Percentiles rank a stretch among this genome's conserved stretches.
phyloP scores from a whole-genome alignment of 2,888 invertebrate species.

The Andrena dorsata region DNA sequence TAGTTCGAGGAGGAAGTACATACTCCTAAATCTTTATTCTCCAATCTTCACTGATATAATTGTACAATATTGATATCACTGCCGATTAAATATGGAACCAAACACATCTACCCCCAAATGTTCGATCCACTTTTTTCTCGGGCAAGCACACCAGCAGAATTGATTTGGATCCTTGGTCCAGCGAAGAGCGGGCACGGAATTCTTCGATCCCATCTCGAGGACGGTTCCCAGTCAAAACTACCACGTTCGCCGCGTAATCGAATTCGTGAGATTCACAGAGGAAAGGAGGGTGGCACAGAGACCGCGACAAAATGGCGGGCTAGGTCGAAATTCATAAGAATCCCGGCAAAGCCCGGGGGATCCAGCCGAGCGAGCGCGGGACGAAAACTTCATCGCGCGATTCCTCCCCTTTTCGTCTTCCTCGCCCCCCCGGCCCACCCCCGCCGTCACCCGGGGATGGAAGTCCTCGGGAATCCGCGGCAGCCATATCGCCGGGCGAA shows the following conservation, averaged over 20 bases:
- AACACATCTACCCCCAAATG: too few relatives aligned
- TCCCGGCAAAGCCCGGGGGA: constrained; percentile 54
- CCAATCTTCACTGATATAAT: too few relatives aligned
- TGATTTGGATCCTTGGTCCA: too few relatives aligned
- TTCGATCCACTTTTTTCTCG: too few relatives aligned
- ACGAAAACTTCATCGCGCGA: constrained; percentile 60
- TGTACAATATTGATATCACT: too few relatives aligned
- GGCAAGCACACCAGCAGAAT: too few relatives aligned
- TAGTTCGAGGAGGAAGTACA: background rate
- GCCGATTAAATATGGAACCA: too few relatives aligned
- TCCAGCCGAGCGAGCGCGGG: constrained; percentile 27
- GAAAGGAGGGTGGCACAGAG: constrained; percentile 13
- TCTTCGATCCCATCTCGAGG: too few relatives aligned
- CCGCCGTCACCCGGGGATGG: constrained; percentile 42
- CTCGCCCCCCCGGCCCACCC: background rate
- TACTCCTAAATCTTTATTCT: too few relatives aligned
- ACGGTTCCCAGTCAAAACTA: background rate
- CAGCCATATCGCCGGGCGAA: constrained; percentile 73
- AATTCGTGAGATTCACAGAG: background rate
- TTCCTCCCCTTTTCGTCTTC: constrained; percentile 6
- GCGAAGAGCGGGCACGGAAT: too few relatives aligned
- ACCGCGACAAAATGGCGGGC: constrained; percentile 71
- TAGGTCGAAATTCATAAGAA: constrained; percentile 69
- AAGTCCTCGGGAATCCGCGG: constrained; percentile 62
- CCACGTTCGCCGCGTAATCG: constrained; percentile 7